These are phyloP conservation scores for Polyommatus icarus DNA, from an alignment of 2,888 invertebrate genomes.

Conservation along the genomic window DNA sequence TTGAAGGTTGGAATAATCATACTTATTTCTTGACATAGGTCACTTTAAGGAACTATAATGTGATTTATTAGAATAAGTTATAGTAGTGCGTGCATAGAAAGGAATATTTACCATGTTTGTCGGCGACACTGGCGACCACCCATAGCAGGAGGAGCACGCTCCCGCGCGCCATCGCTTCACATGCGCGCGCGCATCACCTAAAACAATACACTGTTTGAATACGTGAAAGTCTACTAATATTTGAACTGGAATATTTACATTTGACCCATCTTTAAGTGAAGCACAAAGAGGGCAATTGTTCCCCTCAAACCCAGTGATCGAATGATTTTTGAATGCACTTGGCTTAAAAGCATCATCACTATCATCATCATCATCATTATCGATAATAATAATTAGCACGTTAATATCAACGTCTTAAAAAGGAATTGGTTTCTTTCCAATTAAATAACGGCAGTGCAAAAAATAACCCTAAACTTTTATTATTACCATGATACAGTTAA, in stretches of 20 bases:
- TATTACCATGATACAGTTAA: not conserved
- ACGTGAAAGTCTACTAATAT: slow-evolving; percentile 64
- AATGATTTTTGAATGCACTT: slow-evolving; percentile 15
- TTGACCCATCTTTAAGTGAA: slow-evolving; percentile 34
- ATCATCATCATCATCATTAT: not conserved
- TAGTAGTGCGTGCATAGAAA: not conserved
- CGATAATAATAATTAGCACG: not conserved
- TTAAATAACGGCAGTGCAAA: not conserved
- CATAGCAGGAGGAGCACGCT: slow-evolving; percentile 71
- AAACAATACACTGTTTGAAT: slow-evolving; percentile 72
- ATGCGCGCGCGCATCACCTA: slow-evolving; percentile 73
- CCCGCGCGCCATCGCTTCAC: slow-evolving; percentile 72
- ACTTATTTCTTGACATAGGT: too few species aligned
- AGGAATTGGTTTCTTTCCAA: not conserved
- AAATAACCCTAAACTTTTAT: not conserved
- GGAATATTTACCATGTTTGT: slow-evolving; percentile 68
- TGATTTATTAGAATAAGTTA: not conserved
- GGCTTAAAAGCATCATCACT: not conserved
- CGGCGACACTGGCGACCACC: slow-evolving; percentile 70
- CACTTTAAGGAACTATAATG: not conserved
- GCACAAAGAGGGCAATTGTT: slow-evolving; percentile 25
- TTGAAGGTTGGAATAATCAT: too few species aligned
- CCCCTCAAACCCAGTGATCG: slow-evolving; percentile 18
- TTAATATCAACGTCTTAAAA: not conserved
- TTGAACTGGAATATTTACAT: slow-evolving; percentile 49